These are phyloP conservation scores for Drosophila fulvimacula DNA, from an alignment of 2,888 invertebrate species.

Conservation along the genomic window DNA sequence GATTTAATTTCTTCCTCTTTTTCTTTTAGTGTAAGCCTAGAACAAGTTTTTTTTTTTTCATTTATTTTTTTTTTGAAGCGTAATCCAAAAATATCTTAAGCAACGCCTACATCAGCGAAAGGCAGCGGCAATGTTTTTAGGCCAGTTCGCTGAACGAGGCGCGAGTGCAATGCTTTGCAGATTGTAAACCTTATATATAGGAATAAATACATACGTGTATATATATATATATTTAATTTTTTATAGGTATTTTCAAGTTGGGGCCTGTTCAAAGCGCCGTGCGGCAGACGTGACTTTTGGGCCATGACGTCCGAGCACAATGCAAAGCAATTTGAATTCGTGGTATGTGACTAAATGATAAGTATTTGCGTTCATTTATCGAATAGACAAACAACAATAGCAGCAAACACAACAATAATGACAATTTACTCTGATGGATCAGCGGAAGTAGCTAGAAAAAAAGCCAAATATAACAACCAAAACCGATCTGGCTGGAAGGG, in stretches of 20 bases:
- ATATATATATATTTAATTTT: not conserved
- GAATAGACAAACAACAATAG: slow-evolving; percentile 22
- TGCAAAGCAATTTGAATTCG: slow-evolving; percentile 27
- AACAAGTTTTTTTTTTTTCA: not conserved
- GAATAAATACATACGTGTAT: not conserved
- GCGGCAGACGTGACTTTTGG: slow-evolving; percentile 65
- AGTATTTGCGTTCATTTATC: slow-evolving; percentile 66
- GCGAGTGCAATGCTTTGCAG: slow-evolving; percentile 14
- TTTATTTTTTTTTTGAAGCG: not conserved
- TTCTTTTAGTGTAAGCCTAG: not conserved
- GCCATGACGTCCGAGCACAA: slow-evolving; percentile 19
- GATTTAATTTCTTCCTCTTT: not conserved
- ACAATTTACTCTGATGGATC: slow-evolving; percentile 1
- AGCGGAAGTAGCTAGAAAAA: slow-evolving; percentile 6
- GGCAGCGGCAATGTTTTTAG: not conserved
- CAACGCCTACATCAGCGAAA: not conserved
- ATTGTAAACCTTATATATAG: slow-evolving; percentile 5
- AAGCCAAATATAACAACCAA: not conserved
- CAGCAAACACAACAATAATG: slow-evolving; percentile 15
- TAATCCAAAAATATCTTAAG: not conserved
- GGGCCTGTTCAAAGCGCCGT: slow-evolving; percentile 8
- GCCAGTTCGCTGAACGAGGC: slow-evolving; percentile 20
- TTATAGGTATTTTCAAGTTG: slow-evolving; percentile 4
- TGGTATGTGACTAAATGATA: slow-evolving; percentile 67
- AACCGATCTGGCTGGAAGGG: not conserved